Base-by-base conservation (phyloP, 2,113 vertebrate species). In the Cynocephalus volans region DNA sequence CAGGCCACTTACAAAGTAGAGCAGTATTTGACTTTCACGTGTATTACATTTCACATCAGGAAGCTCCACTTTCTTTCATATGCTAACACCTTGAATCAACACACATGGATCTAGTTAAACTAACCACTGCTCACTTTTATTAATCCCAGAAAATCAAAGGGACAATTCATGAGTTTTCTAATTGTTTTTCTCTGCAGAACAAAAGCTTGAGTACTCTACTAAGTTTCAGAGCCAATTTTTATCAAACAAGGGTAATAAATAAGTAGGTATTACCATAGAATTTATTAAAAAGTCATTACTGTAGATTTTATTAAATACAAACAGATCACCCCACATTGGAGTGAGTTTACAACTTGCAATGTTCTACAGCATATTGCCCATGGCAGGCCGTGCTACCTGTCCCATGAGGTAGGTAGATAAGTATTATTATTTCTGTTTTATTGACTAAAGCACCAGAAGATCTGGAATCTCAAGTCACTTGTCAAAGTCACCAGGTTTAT, bases 1-100 rank as follows among this genome's bases (percentile, higher is more conserved):
- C 31, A 18, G n/a, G 33, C 19, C 17, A 26, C n/a, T 48, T 8
- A 36, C 41, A 88, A 41, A 69, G n/a, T 10, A 23, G 45, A 70
- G 50, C 23, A 21, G 17, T 0, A 0, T 41, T 33, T 52, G 54
- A 67, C 33, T 48, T 45, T 77, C 8, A 8, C 1, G 0, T 2
- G 2, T 19, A 8, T n/a, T 11, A 36, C 5, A 5, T 19, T 73
- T 26, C 28, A 18, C 7, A 9, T 3, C 2, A 9, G 62, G 19
- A 73, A 48, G 14, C 28, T 36, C 12, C 1, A 45, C 9, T 50
- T 60, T 31, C 58, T 93, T 65, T 67, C 52, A 36, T 12, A 13
- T 45, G 80, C 15, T 23, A 64, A 88, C 52, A 45, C 52, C 36
- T 56, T 15, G 18, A 54, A 58, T 54, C 69, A 50, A n/a, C 11